Percentiles rank a stretch among this genome's conserved stretches.
phyloP scores from a whole-genome alignment of 2,888 invertebrate genomes.

The Acanthosepion lycidas region DNA sequence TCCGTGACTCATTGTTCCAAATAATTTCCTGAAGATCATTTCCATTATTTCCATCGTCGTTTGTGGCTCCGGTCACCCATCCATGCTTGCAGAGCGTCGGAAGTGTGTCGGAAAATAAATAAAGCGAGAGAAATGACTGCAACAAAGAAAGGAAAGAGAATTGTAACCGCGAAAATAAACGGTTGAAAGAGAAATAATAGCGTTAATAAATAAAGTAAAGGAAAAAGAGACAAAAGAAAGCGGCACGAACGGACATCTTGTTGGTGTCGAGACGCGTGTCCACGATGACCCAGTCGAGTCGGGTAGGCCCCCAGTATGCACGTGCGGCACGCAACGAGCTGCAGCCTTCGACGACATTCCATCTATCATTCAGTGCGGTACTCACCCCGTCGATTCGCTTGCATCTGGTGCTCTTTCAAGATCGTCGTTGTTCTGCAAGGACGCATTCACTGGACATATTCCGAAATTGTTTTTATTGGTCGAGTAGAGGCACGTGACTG shows the following conservation, averaged over 20 bases:
- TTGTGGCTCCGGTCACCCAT: background rate
- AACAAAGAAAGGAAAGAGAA: background rate
- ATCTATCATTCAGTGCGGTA: background rate
- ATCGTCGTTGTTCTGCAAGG: background rate
- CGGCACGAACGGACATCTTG: background rate
- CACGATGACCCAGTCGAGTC: background rate
- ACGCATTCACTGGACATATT: background rate
- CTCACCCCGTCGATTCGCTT: background rate
- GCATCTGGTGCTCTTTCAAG: background rate
- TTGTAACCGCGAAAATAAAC: background rate
- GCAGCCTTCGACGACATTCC: background rate
- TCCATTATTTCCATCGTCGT: background rate
- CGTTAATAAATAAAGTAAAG: background rate
- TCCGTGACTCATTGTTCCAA: background rate
- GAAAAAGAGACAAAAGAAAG: background rate
- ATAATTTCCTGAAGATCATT: background rate
- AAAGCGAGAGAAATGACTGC: background rate
- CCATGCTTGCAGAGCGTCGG: background rate
- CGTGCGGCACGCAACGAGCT: background rate
- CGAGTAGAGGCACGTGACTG: constrained; percentile 9
- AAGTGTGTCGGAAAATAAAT: background rate
- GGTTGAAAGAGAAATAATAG: background rate
- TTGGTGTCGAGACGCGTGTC: constrained; percentile 13
- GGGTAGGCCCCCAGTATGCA: background rate
- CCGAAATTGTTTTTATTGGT: background rate